Conservation (phyloP, 2,888 invertebrate genomes). For the Sarcophaga subvicina region DNA sequence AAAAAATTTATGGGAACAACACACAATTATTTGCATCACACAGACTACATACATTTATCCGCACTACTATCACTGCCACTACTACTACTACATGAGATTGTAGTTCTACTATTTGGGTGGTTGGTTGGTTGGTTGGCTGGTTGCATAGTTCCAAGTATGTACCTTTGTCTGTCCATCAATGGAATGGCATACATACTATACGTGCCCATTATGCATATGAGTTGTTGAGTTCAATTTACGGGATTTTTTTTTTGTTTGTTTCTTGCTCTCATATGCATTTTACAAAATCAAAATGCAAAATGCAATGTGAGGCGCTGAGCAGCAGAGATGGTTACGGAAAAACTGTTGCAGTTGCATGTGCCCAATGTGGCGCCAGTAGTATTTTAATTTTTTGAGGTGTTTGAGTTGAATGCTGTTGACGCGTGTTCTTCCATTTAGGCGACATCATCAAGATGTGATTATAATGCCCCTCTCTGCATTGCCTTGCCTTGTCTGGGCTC, state of each 20-base stretch:
- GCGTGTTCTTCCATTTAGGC: slow-evolving; percentile 67
- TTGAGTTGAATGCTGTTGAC: slow-evolving; percentile 69
- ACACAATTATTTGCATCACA: neutral
- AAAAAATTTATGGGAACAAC: too few species aligned
- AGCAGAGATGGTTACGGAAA: too few species aligned
- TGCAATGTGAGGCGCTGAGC: neutral
- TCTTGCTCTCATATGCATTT: neutral
- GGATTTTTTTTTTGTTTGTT: slow-evolving; percentile 18
- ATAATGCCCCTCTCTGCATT: neutral
- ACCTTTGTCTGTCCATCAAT: neutral
- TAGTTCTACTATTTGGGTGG: too few species aligned
- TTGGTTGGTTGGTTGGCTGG: neutral
- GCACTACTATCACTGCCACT: too few species aligned
- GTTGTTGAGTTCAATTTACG: slow-evolving; percentile 57
- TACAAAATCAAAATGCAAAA: neutral
- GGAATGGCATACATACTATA: neutral
- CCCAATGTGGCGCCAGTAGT: slow-evolving; percentile 65
- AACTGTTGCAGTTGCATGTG: slow-evolving; percentile 12
- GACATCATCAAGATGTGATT: slow-evolving; percentile 66
- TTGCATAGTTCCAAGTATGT: neutral
- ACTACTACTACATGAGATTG: too few species aligned
- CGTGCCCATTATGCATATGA: slow-evolving; percentile 27
- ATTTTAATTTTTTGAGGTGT: slow-evolving; percentile 67
- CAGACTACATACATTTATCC: neutral
- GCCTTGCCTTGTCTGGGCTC: neutral